Evolutionary conservation across 1,140 invertebrate species (phyloP).

Genomic region (Pseudomyrmex flavicornis): DNA sequence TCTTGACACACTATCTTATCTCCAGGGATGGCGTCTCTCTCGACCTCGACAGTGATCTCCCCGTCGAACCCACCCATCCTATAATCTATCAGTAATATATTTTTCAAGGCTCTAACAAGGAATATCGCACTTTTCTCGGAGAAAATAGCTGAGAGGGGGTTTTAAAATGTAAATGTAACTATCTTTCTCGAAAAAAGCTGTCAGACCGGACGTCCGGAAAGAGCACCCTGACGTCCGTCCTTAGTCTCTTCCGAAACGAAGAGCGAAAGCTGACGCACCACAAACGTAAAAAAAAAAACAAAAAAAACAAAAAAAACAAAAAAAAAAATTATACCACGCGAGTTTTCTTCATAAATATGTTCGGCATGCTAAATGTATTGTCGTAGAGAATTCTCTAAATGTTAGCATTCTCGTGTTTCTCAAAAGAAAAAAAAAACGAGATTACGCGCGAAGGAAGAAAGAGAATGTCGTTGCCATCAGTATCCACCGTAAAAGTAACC

Average conservation of each 20-base stretch:
- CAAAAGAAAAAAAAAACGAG: background rate
- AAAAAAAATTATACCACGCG: background rate
- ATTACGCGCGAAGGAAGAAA: background rate
- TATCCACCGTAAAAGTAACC: too few species aligned
- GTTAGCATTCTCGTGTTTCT: constrained; percentile 54
- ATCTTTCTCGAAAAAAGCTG: background rate
- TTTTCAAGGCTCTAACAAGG: constrained; percentile 70
- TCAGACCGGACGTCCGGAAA: background rate
- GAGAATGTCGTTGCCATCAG: background rate
- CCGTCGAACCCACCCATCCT: constrained; percentile 81
- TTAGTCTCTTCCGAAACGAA: background rate
- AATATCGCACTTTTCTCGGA: background rate
- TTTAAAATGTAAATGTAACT: background rate
- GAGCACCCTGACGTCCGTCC: background rate
- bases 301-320: too few species aligned
- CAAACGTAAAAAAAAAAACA: background rate
- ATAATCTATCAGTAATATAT: constrained; percentile 83
- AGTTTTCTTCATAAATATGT: constrained; percentile 25
- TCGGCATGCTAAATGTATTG: constrained; percentile 47
- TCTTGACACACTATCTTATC: constrained; percentile 96
- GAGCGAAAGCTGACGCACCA: background rate
- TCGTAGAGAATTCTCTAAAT: constrained; percentile 56
- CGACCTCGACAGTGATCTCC: constrained; percentile 83
- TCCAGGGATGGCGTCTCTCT: constrained; percentile 81
- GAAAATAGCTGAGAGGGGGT: background rate